Base-by-base conservation (phyloP, 2,113 vertebrate genomes). In the Ophthalmolycus amberensis region DNA sequence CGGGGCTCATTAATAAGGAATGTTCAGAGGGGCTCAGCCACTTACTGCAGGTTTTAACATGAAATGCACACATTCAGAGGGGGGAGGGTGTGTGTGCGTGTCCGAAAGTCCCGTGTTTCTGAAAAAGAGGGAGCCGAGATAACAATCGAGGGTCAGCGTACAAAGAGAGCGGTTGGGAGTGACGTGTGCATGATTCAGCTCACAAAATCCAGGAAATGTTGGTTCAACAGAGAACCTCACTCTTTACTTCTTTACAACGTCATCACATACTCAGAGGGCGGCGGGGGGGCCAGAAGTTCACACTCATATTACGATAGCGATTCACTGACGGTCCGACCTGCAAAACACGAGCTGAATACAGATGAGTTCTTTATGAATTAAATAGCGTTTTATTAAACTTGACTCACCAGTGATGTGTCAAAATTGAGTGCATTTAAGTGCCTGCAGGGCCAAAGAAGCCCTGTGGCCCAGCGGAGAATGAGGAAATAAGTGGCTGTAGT, bases 1-100 rank as follows among this genome's bases (percentile, higher is more conserved):
- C 40, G 1, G 16, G 80, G 22, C 70, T 85, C 85, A 83, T 88
- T 80, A 85, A 88, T 88, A 67, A 77, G n/a, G 9, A 29, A 88
- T 88, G 79, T 62, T 62, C 25, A 25, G 62, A 52, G 48, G 46
- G 68, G 71, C 80, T 50, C 40, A 54, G 56, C 63, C 75, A 74
- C 74, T 78, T 70, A 70, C 29, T 42, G 48, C 72, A 70, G 63
- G 69, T 38, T 73, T 46, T 63, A 63, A 79, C 68, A 82, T 32
- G 63, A 40, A 64, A 56, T 6, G 44, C 62, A 40, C 52, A n/a
- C 52, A 48, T 20, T 59, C 62, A 68, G 12, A 29, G 16, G 27
- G 64, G 25, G 27, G 9, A 25, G 9, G 12, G 20, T 10, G 27
- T 20, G 50, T 22, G 50, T 44, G 42, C 5, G 42, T 44, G 58